phyloP scores from a whole-genome alignment of 2,888 invertebrate species.

The Lycaena phlaeas region DNA sequence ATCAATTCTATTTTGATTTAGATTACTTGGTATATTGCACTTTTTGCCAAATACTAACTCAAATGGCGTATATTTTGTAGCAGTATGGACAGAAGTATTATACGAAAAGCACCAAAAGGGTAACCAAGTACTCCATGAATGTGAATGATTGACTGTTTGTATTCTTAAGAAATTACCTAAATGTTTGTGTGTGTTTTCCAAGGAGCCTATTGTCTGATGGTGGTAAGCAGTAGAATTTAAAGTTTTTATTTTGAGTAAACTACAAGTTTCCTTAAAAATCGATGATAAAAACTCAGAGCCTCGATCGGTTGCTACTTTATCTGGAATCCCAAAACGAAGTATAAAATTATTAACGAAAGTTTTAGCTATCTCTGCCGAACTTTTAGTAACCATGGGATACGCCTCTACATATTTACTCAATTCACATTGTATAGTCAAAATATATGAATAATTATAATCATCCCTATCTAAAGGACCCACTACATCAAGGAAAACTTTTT shows the following conservation, averaged over 20 bases:
- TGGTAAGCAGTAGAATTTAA: not conserved
- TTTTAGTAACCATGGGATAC: slow-evolving; percentile 7
- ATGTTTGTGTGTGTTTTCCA: not conserved
- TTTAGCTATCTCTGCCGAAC: slow-evolving; percentile 3
- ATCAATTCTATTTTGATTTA: too few relatives aligned
- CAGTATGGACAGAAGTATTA: not conserved
- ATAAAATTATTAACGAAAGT: slow-evolving; percentile 9
- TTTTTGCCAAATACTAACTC: too few relatives aligned
- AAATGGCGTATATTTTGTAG: too few relatives aligned
- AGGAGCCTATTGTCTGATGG: not conserved
- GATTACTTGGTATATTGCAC: too few relatives aligned
- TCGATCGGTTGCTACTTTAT: too few relatives aligned
- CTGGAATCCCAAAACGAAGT: too few relatives aligned
- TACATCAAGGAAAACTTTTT: slow-evolving; percentile 16
- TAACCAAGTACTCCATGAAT: too few relatives aligned
- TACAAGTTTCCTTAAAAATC: too few relatives aligned
- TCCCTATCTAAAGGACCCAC: slow-evolving; percentile 16
- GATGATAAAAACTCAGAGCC: too few relatives aligned
- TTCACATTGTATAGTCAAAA: slow-evolving; percentile 18
- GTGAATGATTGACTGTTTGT: too few relatives aligned
- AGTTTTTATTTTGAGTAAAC: not conserved
- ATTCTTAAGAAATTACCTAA: too few relatives aligned
- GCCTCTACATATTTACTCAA: slow-evolving; percentile 14
- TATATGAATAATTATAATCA: slow-evolving; percentile 14
- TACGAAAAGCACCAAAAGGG: not conserved